phyloP scores from a whole-genome alignment of 1,140 invertebrate species.

The Belonocnema kinseyi region DNA sequence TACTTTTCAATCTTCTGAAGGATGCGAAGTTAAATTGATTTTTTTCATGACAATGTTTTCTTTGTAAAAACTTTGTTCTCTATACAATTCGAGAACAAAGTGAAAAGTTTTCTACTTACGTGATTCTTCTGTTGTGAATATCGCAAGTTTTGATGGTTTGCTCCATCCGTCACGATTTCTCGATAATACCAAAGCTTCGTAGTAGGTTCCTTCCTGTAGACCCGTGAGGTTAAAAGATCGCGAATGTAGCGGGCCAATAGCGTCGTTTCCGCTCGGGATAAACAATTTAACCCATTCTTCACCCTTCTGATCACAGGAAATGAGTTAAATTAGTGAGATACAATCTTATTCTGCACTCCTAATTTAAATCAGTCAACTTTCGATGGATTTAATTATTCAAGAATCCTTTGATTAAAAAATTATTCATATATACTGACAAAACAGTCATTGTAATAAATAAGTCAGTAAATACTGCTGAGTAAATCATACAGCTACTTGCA shows the following conservation, averaged over 20 bases:
- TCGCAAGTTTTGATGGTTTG: constrained; percentile 79
- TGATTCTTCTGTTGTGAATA: constrained; percentile 81
- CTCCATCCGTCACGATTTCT: constrained; percentile 85
- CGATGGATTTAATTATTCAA: too few relatives aligned
- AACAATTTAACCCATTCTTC: constrained; percentile 81
- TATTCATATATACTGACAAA: too few relatives aligned
- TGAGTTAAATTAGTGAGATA: background rate
- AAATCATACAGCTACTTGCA: too few relatives aligned
- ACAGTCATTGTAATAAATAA: too few relatives aligned
- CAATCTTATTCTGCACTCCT: constrained; percentile 28
- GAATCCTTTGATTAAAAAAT: too few relatives aligned
- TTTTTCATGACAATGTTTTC: background rate
- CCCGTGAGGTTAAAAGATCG: constrained; percentile 82
- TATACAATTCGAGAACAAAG: constrained; percentile 41
- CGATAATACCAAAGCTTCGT: constrained; percentile 82
- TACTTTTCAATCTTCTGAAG: too few relatives aligned
- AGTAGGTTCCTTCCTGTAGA: constrained; percentile 80
- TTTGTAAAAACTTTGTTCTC: background rate
- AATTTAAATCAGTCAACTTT: too few relatives aligned
- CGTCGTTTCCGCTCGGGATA: constrained; percentile 79
- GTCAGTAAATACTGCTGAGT: too few relatives aligned
- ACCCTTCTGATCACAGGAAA: constrained; percentile 48
- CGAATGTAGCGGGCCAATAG: constrained; percentile 79
- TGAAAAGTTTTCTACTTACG: constrained; percentile 68
- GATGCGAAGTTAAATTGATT: too few relatives aligned